phyloP scores from a whole-genome alignment of 2,888 invertebrate species.

The Beris chalybata region DNA sequence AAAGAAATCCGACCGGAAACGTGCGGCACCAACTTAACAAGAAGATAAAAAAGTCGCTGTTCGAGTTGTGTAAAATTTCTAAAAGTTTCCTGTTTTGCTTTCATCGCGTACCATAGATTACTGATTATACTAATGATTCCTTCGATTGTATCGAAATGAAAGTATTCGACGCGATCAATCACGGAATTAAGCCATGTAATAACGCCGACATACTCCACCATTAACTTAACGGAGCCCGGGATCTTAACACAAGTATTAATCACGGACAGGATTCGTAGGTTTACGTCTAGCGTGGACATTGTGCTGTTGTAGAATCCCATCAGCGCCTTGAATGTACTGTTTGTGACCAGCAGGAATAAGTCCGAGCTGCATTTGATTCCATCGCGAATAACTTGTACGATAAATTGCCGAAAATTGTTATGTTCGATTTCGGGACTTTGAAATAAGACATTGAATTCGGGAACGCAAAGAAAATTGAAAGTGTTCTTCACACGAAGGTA shows the following conservation, averaged over 20 bases:
- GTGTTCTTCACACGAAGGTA: slow-evolving; percentile 77
- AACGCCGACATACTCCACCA: slow-evolving; percentile 70
- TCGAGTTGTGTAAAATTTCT: slow-evolving; percentile 47
- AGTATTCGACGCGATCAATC: slow-evolving; percentile 50
- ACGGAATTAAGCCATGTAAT: slow-evolving; percentile 67
- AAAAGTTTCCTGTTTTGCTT: slow-evolving; percentile 46
- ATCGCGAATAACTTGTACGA: slow-evolving; percentile 73
- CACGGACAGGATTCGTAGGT: slow-evolving; percentile 68
- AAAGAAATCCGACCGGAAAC: slow-evolving; percentile 50
- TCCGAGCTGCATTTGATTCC: slow-evolving; percentile 77
- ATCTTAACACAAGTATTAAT: slow-evolving; percentile 66
- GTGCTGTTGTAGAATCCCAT: slow-evolving; percentile 69
- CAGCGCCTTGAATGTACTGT: slow-evolving; percentile 75
- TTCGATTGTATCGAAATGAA: slow-evolving; percentile 55
- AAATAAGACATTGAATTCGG: slow-evolving; percentile 84
- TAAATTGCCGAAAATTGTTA: slow-evolving; percentile 72
- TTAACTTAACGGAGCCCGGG: slow-evolving; percentile 65
- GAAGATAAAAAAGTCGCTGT: slow-evolving; percentile 46
- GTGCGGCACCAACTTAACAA: slow-evolving; percentile 47
- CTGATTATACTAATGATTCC: slow-evolving; percentile 51
- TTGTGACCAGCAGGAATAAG: slow-evolving; percentile 70
- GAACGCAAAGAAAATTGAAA: slow-evolving; percentile 77
- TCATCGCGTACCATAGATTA: slow-evolving; percentile 52
- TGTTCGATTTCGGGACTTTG: slow-evolving; percentile 75
- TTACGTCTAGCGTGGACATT: slow-evolving; percentile 64